Percentiles rank a stretch among this genome's conserved stretches.
These are phyloP conservation scores for Bicyclus anynana DNA, from an alignment of 1,140 invertebrate species.

Conservation along the genomic window DNA sequence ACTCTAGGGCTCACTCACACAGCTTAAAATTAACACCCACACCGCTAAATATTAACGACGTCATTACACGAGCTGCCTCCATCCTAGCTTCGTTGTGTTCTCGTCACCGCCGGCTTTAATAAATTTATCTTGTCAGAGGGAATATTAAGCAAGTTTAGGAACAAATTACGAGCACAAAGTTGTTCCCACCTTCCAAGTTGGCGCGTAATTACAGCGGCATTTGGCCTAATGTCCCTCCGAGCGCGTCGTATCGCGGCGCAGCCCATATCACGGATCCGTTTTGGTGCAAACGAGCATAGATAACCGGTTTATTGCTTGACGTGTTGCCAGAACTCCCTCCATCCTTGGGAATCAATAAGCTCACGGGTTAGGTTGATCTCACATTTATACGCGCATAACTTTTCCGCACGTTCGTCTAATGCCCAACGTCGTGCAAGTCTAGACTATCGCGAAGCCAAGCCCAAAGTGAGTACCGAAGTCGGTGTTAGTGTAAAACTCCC, in stretches of 20 bases:
- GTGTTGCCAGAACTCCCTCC: slow-evolving; percentile 42
- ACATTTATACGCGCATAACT: neutral
- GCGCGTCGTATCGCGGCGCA: slow-evolving; percentile 36
- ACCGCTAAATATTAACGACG: slow-evolving; percentile 34
- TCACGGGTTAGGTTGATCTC: slow-evolving; percentile 3
- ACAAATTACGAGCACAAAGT: slow-evolving; percentile 68
- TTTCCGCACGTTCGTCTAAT: too few relatives aligned
- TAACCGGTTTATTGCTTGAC: slow-evolving; percentile 67
- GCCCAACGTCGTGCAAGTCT: too few relatives aligned
- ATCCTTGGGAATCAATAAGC: slow-evolving; percentile 53
- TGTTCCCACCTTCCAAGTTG: slow-evolving; percentile 59
- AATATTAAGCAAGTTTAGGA: slow-evolving; percentile 71
- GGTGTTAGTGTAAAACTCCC: too few relatives aligned
- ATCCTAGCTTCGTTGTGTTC: slow-evolving; percentile 34
- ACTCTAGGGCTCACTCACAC: slow-evolving; percentile 2
- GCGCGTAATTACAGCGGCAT: slow-evolving; percentile 58
- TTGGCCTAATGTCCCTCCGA: slow-evolving; percentile 44
- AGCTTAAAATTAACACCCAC: slow-evolving; percentile 35
- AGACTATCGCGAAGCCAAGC: too few relatives aligned
- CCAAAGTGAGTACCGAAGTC: too few relatives aligned
- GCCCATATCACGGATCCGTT: slow-evolving; percentile 47
- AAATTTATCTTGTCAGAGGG: slow-evolving; percentile 71
- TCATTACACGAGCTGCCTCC: slow-evolving; percentile 37
- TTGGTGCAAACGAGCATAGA: slow-evolving; percentile 56
- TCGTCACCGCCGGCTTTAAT: slow-evolving; percentile 55